Base-by-base conservation (phyloP, 2,797 vertebrate species). In the Poeciliopsis presidionis region DNA sequence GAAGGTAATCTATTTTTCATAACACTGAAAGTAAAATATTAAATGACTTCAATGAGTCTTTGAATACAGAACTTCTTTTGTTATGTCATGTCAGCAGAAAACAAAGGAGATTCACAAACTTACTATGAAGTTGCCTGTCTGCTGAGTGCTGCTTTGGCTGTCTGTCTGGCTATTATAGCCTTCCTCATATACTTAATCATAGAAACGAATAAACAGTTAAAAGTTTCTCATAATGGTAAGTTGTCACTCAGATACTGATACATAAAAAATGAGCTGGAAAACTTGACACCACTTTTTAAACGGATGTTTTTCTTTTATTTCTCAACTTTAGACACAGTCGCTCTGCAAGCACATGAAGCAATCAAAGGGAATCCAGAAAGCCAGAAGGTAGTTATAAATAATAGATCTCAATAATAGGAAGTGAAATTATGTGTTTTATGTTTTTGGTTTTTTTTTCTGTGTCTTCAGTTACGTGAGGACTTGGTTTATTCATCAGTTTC, bases 401-500 rank as follows among this genome's bases (percentile, higher is more conserved):
- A 7, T 33, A 0, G 0, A 11, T 1, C 2, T 16, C 3, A 2
- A 13, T 36, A 33, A 28, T 0, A 49, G 2, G 0, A 59, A 36
- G 12, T 59, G 51, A 55, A 5, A 51, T 0, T 13, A 0, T 69
- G 1, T 33, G 2, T 28, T 3, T 43, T 77, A 7, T 45, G 22
- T 22, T 41, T 59, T 2, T 1, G 2, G 0, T 45, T 11, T 1
- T 43, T 18, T 53, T n/a, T 65, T 51, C 46, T 73, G 18, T 79
- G 39, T 76, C 7, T 9, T 78, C 18, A 91, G 87, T 51, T 30
- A 45, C 77, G 87, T 25, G 82, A 78, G 5, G 67, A 80, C 2
- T 1, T 87, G 59, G 11, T 89, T 78, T 92, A 90, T 82, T 86
- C 87, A 13, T 47, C 71, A 1, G 55, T 4, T 3, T 88, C 80